A percentile compares a stretch with the other conserved stretches of the same genome.
Evolutionary conservation across 2,113 vertebrate genomes (phyloP).

Genomic region (Cinclus cinclus): DNA sequence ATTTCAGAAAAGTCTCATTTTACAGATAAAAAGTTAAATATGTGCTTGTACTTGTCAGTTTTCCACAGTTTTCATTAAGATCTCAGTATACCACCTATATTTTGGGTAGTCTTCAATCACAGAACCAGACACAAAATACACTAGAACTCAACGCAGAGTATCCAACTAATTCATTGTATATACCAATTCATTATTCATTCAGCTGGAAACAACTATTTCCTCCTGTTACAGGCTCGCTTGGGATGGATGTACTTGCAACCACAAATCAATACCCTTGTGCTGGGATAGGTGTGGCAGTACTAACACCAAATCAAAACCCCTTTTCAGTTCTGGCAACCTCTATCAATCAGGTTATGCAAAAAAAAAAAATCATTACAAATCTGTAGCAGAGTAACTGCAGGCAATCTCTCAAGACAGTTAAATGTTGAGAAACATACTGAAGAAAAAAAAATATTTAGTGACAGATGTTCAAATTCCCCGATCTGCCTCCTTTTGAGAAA

Average conservation of each 20-base stretch:
- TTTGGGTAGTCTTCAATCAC: background rate
- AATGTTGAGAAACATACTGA: background rate
- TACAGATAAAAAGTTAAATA: background rate
- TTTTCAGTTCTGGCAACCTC: background rate
- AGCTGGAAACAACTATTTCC: background rate
- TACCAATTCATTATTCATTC: background rate
- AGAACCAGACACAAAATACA: background rate
- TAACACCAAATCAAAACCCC: background rate
- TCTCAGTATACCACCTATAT: background rate
- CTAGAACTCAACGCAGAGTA: background rate
- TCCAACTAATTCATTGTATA: background rate
- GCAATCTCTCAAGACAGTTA: background rate
- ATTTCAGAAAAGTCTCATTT: background rate
- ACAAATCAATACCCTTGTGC: background rate
- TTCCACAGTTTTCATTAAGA: background rate
- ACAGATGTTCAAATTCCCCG: background rate
- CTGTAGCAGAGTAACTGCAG: background rate
- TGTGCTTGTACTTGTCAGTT: background rate
- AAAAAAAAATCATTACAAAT: background rate
- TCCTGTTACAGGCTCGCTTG: background rate
- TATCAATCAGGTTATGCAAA: background rate
- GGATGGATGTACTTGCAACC: background rate
- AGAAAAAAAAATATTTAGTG: background rate
- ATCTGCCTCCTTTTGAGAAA: background rate
- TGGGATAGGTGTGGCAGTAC: background rate